These are phyloP conservation scores for Augochlora pura DNA, from an alignment of 1,140 invertebrate genomes.

Conservation along the genomic window DNA sequence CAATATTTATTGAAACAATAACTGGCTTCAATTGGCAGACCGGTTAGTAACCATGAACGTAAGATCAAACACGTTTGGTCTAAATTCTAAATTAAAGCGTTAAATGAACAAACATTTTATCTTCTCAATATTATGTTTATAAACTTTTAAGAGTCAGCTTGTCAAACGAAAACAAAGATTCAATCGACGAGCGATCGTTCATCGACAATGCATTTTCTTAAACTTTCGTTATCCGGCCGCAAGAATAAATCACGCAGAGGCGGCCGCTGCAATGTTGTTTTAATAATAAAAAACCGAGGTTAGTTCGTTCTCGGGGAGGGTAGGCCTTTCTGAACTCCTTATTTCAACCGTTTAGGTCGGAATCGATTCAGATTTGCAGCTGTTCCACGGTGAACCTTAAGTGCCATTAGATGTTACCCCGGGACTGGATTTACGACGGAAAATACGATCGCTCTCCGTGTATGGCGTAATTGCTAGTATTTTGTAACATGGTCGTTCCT, in stretches of 20 bases:
- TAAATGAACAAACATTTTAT: no score
- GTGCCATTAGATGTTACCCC: conserved; percentile 17
- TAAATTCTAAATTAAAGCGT: no score
- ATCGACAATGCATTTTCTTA: conserved; percentile 27
- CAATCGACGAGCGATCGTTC: no score
- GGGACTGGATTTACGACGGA: conserved; percentile 19
- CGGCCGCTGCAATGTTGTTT: background rate
- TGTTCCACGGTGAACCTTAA: conserved; percentile 2
- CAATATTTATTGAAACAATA: no score
- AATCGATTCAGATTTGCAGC: conserved; percentile 12
- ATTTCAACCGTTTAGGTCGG: background rate
- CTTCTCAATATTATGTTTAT: no score
- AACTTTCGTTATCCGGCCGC: background rate
- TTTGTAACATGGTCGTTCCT: conserved; percentile 25
- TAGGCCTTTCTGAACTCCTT: background rate
- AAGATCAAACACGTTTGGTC: no score
- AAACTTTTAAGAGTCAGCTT: background rate
- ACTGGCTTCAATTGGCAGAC: no score
- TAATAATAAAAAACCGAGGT: background rate
- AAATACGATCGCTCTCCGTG: conserved; percentile 42
- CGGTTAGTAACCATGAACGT: background rate
- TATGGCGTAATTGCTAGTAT: conserved; percentile 43
- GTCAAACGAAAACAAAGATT: conserved; percentile 29
- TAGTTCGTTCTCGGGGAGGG: background rate
- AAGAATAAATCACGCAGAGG: conserved; percentile 12